Percentiles rank a stretch among this genome's conserved stretches.
These are phyloP conservation scores for Chamaetylas fuelleborni DNA, from an alignment of 2,113 vertebrate genomes.

Conservation along the genomic window DNA sequence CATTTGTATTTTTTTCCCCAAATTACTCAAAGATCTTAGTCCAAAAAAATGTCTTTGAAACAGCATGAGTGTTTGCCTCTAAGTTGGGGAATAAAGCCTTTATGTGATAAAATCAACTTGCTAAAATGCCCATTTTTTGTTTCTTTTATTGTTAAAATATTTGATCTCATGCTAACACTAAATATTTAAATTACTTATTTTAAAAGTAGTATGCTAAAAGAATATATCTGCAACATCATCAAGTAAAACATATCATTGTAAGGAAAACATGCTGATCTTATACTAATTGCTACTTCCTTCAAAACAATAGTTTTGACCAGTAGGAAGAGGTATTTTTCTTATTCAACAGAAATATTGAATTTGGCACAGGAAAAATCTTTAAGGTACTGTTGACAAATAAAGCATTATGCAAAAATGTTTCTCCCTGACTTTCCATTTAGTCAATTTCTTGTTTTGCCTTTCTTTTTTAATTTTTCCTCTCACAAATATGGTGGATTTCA, in stretches of 20 bases:
- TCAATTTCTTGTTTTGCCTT: not conserved
- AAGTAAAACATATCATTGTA: not conserved
- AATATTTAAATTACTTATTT: not conserved
- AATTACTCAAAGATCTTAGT: not conserved
- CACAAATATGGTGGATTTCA: not conserved
- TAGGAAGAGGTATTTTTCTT: not conserved
- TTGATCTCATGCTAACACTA: not conserved
- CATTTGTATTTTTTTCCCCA: fast-evolving
- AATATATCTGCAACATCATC: not conserved
- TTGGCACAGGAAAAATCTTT: not conserved
- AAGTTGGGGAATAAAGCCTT: not conserved
- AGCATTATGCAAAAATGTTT: not conserved
- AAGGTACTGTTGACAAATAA: not conserved
- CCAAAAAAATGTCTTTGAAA: not conserved
- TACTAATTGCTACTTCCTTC: not conserved
- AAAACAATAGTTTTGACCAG: not conserved
- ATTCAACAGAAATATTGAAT: not conserved
- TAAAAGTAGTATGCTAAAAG: fast-evolving
- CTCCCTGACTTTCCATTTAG: fast-evolving
- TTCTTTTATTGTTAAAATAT: not conserved
- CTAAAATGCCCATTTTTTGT: fast-evolving
- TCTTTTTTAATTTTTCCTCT: not conserved
- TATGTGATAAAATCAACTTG: not conserved
- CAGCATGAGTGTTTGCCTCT: fast-evolving
- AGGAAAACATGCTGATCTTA: not conserved